A percentile compares a stretch with the other conserved stretches of the same genome.
These are phyloP conservation scores for Pyrgus malvae DNA, from an alignment of 2,888 invertebrate genomes.

Conservation along the genomic window DNA sequence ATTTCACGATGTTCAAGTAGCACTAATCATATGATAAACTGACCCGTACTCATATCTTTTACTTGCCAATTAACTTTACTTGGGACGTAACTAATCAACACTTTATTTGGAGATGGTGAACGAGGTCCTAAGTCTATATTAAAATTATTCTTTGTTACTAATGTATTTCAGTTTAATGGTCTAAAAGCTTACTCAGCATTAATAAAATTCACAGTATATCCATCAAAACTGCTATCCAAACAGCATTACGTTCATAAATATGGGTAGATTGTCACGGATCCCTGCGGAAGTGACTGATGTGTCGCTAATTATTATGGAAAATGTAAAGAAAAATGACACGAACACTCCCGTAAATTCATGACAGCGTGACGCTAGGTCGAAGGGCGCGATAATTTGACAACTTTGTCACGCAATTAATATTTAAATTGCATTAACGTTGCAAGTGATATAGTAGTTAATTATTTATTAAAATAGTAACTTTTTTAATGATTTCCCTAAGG, in stretches of 20 bases:
- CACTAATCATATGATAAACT: too few relatives aligned
- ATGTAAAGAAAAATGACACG: conserved; percentile 47
- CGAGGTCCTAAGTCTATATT: too few relatives aligned
- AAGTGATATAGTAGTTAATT: not conserved
- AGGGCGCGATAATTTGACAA: conserved; percentile 24
- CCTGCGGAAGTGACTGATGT: conserved; percentile 41
- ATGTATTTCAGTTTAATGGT: too few relatives aligned
- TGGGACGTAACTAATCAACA: too few relatives aligned
- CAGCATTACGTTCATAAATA: not conserved
- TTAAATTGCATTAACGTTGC: conserved; percentile 14
- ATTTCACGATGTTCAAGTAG: too few relatives aligned
- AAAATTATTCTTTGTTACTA: too few relatives aligned
- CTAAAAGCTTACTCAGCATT: too few relatives aligned
- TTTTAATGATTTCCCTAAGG: too few relatives aligned
- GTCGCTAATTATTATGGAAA: conserved; percentile 35
- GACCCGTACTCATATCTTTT: too few relatives aligned
- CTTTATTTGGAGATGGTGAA: too few relatives aligned
- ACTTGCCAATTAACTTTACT: too few relatives aligned
- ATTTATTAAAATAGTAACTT: not conserved
- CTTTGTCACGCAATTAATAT: conserved; percentile 10
- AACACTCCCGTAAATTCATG: conserved; percentile 44
- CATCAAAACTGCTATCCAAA: not conserved
- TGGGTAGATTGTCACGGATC: conserved; percentile 3
- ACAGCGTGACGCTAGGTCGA: conserved; percentile 30
- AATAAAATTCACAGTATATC: not conserved